Evolutionary conservation across 2,113 vertebrate species (phyloP), one percentile per base, ranked within the genome.

Genomic region (Trogon melanurus): DNA sequence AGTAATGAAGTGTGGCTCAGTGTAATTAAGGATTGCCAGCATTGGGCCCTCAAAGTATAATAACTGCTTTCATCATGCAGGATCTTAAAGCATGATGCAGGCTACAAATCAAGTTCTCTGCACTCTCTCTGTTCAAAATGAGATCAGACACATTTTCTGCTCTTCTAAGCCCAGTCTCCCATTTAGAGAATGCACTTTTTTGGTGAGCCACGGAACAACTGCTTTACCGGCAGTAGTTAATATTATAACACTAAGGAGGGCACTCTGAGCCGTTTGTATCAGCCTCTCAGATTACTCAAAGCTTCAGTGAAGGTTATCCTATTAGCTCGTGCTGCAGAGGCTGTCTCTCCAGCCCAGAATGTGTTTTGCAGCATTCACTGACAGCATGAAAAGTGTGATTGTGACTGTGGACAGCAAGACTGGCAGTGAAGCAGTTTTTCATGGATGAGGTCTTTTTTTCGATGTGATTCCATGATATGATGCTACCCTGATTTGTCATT

Each of bases 281-380:
- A 22, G 25, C 50, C 47, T 20, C 65, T 45, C 47, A 54, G 67
- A 36, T 47, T 47, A 13, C 27, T 32, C 21, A 6, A 3, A 30
- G 45, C 50, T 17, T 6, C 15, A 7, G 74, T 7, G 13, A 82
- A 64, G 73, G 34, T 65, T 57, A 38, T 23, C 48, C 26, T 14
- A 5, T 1, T 16, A 18, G 23, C n/a, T 48, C 21, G 20, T 18
- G 32, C 61, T 20, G 10, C 1, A 0, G 54, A 30, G 10, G 56
- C 34, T 61, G 36, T 25, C 66, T 86, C 82, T 69, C 1, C 65
- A 71, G 29, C 50, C 54, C 16, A 16, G 34, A 45, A 13, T 30
- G 41, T 60, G 44, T 51, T 84, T 5, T 30, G 36, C 62, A 75
- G 41, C 36, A 34, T 57, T 80, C 70, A 50, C 14, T 6, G 27